These are phyloP conservation scores for Ceratoteleas bidentatus DNA, from an alignment of 1,140 invertebrate species.

Conservation along the genomic window DNA sequence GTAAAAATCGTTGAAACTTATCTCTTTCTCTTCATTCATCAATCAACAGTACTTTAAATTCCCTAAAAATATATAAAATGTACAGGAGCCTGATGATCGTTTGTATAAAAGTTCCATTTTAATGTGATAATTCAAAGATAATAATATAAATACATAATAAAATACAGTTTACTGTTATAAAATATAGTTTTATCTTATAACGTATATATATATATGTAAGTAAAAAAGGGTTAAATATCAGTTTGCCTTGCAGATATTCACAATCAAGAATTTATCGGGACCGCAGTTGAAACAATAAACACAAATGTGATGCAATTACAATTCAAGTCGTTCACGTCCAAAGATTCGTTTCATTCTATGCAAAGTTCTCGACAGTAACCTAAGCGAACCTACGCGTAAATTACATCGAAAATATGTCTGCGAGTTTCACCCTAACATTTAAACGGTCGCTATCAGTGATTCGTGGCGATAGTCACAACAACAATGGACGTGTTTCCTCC, in stretches of 20 bases:
- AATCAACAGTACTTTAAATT: no score
- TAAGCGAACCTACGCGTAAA: neutral
- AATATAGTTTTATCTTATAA: constrained; percentile 47
- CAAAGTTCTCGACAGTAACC: no score
- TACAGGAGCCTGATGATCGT: no score
- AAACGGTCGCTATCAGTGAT: no score
- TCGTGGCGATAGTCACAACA: no score
- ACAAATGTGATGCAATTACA: constrained; percentile 7
- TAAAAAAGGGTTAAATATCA: constrained; percentile 41
- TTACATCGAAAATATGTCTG: neutral
- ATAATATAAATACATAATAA: constrained; percentile 33
- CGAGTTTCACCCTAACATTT: no score
- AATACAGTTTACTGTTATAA: constrained; percentile 29
- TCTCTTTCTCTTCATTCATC: no score
- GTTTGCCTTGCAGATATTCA: constrained; percentile 10
- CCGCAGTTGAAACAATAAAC: neutral
- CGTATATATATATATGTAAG: constrained; percentile 4
- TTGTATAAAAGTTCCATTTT: constrained; percentile 13
- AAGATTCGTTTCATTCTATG: neutral
- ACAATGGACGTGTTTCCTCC: no score
- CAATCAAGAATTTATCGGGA: constrained; percentile 2
- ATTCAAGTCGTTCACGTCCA: neutral
- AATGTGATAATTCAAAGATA: constrained; percentile 4
- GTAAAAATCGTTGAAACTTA: no score
- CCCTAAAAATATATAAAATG: no score